Evolutionary conservation across 2,113 vertebrate species (phyloP).

Genomic region (Apaloderma vittatum): DNA sequence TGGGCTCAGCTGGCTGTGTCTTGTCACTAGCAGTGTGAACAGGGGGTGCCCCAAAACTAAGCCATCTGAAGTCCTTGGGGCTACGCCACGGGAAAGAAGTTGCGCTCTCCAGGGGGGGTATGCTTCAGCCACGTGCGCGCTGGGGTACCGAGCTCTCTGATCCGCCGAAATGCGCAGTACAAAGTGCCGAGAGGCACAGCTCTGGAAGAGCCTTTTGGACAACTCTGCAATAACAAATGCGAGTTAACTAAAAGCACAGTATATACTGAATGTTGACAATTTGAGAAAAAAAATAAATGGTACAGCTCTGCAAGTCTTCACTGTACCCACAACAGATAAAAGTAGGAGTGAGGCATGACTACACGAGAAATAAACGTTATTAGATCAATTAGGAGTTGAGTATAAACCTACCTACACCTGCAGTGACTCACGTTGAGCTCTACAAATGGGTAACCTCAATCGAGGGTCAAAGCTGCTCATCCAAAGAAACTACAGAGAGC

Average conservation of each 20-base stretch:
- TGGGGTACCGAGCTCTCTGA: not conserved
- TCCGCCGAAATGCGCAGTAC: not conserved
- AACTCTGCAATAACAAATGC: not conserved
- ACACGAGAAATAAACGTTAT: not conserved
- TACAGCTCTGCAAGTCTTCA: not conserved
- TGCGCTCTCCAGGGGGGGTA: not conserved
- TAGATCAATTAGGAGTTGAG: not conserved
- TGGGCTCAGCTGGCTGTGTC: not conserved
- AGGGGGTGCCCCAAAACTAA: not conserved
- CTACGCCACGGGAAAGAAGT: not conserved
- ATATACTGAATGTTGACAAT: not conserved
- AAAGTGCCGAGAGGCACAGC: not conserved
- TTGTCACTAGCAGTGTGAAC: not conserved
- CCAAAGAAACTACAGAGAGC: not conserved
- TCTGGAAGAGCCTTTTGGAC: not conserved
- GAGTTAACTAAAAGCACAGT: not conserved
- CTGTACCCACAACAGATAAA: not conserved
- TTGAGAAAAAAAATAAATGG: not conserved
- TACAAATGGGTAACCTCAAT: not conserved
- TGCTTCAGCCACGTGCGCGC: not conserved
- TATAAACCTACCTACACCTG: not conserved
- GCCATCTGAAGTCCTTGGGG: rapidly evolving
- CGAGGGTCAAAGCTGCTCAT: not conserved
- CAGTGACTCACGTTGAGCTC: not conserved
- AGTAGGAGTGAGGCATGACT: not conserved